Conservation (phyloP, 2,888 invertebrate species). For the Caenorhabditis macrosperma region DNA sequence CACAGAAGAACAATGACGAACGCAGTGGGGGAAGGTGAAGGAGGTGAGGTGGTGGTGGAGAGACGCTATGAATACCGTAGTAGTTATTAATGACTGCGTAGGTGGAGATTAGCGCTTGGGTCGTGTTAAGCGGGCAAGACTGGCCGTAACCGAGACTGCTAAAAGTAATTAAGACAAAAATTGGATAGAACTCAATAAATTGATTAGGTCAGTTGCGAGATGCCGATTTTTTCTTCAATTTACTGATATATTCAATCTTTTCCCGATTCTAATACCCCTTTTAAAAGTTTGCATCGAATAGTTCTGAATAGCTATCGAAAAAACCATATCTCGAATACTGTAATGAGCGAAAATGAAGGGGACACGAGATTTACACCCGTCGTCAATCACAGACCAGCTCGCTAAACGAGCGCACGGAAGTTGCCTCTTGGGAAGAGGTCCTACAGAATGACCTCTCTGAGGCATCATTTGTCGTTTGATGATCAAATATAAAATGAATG, state of each 20-base stretch:
- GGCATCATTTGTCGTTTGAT: constrained; percentile 39
- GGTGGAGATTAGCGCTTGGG: background rate
- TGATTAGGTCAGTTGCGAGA: too few relatives aligned
- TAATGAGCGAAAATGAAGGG: too few relatives aligned
- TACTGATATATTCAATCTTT: too few relatives aligned
- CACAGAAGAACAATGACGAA: background rate
- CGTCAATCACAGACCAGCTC: constrained; percentile 16
- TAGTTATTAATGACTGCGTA: background rate
- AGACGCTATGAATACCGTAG: background rate
- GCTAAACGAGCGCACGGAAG: background rate
- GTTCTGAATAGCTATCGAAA: too few relatives aligned
- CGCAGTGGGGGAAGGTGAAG: background rate
- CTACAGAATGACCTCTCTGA: constrained; percentile 35
- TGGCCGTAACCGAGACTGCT: too few relatives aligned
- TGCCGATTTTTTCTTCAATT: too few relatives aligned
- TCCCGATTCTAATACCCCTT: too few relatives aligned
- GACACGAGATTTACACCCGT: background rate
- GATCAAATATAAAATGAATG: constrained; percentile 55
- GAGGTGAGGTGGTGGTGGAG: too few relatives aligned
- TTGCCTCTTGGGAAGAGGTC: constrained; percentile 12
- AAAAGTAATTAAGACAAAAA: too few relatives aligned
- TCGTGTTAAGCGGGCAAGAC: background rate
- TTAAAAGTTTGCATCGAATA: too few relatives aligned
- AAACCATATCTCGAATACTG: too few relatives aligned
- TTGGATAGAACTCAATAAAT: too few relatives aligned